These are phyloP conservation scores for Melanotaenia trifasciata DNA, from an alignment of 2,797 vertebrate genomes.

Conservation along the genomic window DNA sequence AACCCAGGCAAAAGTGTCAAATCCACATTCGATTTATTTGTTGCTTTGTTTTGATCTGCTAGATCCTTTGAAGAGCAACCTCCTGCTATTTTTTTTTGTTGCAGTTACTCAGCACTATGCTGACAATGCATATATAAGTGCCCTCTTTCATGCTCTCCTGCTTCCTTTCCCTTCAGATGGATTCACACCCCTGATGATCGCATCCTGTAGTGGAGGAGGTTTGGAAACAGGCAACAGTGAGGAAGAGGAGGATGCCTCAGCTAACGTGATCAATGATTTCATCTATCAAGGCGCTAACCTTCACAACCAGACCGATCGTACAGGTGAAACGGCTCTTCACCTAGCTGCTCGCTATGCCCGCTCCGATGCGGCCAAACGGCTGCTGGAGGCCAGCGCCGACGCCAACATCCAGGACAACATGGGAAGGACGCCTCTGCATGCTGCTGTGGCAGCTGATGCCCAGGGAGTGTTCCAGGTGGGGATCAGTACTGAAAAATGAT, in stretches of 20 bases:
- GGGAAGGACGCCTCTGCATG: slow-evolving; percentile 94
- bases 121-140: slow-evolving; percentile 49
- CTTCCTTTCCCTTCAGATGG: slow-evolving; percentile 84
- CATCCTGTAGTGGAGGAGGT: slow-evolving; percentile 96
- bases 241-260: slow-evolving; percentile 93
- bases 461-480: slow-evolving; percentile 97
- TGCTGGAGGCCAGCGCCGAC: slow-evolving; percentile 95
- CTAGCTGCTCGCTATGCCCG: slow-evolving; percentile 95
- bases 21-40: slow-evolving; percentile 83
- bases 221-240: slow-evolving; percentile 95
- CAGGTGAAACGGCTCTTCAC: slow-evolving; percentile 94
- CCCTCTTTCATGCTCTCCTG: slow-evolving; percentile 7
- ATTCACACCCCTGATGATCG: slow-evolving; percentile 97
- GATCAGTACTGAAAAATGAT: background rate
- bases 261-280: slow-evolving; percentile 95
- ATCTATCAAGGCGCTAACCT: slow-evolving; percentile 97
- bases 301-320: slow-evolving; percentile 97
- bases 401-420: slow-evolving; percentile 98
- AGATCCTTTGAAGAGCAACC: slow-evolving; percentile 73
- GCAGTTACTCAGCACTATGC: slow-evolving; percentile 38
- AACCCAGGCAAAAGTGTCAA: slow-evolving; percentile 69
- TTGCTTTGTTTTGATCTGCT: slow-evolving; percentile 76
- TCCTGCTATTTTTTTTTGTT: slow-evolving; percentile 10
- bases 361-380: slow-evolving; percentile 94
- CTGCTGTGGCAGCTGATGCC: slow-evolving; percentile 93